Evolutionary conservation across 2,797 vertebrate species (phyloP).

Genomic region (Phylloscopus collybita): DNA sequence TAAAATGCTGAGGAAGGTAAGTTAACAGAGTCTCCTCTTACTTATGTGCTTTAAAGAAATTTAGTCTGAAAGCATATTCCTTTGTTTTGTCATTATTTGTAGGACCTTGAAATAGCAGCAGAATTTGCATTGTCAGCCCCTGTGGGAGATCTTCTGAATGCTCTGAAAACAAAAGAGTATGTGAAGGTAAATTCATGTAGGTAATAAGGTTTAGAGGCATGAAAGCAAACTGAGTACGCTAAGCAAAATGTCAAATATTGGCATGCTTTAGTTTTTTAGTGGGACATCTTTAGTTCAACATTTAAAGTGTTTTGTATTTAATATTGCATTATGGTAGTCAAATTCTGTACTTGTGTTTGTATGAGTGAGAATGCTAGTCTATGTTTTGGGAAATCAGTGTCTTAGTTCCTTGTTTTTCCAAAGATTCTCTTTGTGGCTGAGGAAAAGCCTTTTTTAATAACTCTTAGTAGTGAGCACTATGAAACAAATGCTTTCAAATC

Average conservation of each 20-base stretch:
- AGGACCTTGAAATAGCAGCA: slow-evolving; percentile 98
- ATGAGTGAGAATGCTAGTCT: not conserved
- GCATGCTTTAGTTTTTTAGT: not conserved
- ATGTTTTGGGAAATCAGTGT: not conserved
- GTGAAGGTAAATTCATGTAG: slow-evolving; percentile 84
- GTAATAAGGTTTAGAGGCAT: not conserved
- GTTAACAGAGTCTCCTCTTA: not conserved
- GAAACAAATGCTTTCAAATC: not conserved
- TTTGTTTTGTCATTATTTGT: slow-evolving; percentile 56
- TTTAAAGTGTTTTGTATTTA: not conserved
- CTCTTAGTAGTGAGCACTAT: not conserved
- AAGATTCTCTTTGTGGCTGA: not conserved
- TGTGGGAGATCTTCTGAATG: slow-evolving; percentile 84
- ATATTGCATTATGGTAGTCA: not conserved
- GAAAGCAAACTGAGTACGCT: not conserved
- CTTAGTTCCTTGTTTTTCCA: not conserved
- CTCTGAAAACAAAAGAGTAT: slow-evolving; percentile 87
- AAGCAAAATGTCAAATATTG: not conserved
- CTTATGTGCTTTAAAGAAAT: not conserved
- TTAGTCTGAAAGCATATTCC: slow-evolving; percentile 9
- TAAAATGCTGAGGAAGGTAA: slow-evolving; percentile 98
- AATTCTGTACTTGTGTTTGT: not conserved
- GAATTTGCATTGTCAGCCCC: slow-evolving; percentile 89
- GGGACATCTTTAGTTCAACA: not conserved
- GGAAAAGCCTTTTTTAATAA: not conserved